Evolutionary conservation across 2,113 vertebrate genomes (phyloP).

Genomic region (Pogona vitticeps): DNA sequence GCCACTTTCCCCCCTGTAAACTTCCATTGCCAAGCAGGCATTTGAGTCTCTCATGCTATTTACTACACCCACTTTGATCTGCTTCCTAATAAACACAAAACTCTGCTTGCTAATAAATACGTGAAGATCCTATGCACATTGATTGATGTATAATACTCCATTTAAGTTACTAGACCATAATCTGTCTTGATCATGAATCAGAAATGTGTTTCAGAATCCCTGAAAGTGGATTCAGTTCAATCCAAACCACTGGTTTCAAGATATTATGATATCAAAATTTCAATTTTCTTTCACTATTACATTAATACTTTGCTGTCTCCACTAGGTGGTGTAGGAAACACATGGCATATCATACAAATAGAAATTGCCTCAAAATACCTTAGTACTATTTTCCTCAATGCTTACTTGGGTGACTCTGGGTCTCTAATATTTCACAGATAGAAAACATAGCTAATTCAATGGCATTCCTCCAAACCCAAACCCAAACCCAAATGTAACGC

Average conservation of each 20-base stretch:
- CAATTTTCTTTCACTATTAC: background rate
- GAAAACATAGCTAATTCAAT: slow-evolving; percentile 13
- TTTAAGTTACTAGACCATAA: too few species aligned
- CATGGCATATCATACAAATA: background rate
- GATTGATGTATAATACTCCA: too few species aligned
- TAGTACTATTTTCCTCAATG: background rate
- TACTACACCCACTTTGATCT: too few species aligned
- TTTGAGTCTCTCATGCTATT: too few species aligned
- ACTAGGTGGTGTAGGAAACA: slow-evolving; percentile 65
- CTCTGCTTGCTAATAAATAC: too few species aligned
- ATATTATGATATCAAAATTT: rapidly evolving
- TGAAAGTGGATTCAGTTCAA: background rate
- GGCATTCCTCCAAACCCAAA: background rate
- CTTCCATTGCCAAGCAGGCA: too few species aligned
- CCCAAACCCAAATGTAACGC: too few species aligned
- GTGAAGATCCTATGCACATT: too few species aligned
- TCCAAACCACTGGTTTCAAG: background rate
- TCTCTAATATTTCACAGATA: background rate
- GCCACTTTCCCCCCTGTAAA: too few species aligned
- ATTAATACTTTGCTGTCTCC: slow-evolving; percentile 11
- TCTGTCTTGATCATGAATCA: too few species aligned
- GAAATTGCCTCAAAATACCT: background rate
- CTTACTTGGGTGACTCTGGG: background rate
- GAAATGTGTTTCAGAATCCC: too few species aligned
- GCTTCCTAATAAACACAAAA: too few species aligned